These are phyloP conservation scores for Neomorphus geoffroyi DNA, from an alignment of 2,797 vertebrate species.

Conservation along the genomic window DNA sequence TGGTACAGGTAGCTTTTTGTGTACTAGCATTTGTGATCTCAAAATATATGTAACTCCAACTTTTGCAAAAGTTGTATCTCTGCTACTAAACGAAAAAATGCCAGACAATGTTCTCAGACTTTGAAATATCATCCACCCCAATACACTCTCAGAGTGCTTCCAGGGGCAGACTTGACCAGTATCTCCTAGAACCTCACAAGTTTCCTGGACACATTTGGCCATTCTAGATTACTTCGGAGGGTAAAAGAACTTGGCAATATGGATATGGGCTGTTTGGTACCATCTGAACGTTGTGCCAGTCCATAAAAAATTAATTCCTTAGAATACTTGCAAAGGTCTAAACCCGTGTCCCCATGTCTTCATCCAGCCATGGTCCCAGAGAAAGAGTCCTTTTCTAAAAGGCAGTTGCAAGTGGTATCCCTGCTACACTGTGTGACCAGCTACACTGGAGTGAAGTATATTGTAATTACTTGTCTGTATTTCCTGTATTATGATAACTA, in stretches of 20 bases:
- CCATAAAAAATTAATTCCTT: neutral
- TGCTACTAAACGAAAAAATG: neutral
- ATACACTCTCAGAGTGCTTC: neutral
- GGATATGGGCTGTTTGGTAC: neutral
- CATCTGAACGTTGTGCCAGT: neutral
- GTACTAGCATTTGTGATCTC: neutral
- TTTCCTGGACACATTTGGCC: neutral
- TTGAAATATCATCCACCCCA: neutral
- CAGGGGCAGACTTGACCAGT: neutral
- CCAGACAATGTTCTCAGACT: neutral
- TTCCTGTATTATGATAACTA: neutral
- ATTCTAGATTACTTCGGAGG: neutral
- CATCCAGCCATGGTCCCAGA: neutral
- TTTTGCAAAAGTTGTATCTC: neutral
- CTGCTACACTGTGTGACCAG: no score
- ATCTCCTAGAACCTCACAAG: neutral
- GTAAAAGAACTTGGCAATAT: neutral
- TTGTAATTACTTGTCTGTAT: neutral
- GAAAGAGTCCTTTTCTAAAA: neutral
- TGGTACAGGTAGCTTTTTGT: neutral
- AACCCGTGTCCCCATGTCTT: neutral
- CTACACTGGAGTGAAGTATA: neutral
- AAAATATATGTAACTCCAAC: neutral
- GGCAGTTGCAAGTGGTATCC: neutral
- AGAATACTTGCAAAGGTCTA: neutral